phyloP scores from a whole-genome alignment of 2,888 invertebrate species.

The Coenonympha arcania region DNA sequence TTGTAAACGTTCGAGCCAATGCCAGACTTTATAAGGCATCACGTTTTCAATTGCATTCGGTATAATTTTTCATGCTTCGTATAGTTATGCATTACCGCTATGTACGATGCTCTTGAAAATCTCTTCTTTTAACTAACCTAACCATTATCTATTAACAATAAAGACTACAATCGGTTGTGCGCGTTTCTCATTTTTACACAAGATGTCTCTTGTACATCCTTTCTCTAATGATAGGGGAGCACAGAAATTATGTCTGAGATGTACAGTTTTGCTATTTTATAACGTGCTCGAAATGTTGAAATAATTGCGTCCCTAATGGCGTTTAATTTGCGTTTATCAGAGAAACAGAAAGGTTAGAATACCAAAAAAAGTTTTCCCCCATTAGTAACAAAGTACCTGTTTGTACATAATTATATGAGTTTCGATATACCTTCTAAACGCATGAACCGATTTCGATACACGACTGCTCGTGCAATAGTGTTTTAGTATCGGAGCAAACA shows the following conservation, averaged over 20 bases:
- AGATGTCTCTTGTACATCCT: neutral
- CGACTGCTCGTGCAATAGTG: too few relatives aligned
- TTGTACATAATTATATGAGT: too few relatives aligned
- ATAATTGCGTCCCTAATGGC: neutral
- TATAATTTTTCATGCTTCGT: constrained; percentile 2
- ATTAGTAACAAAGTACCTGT: too few relatives aligned
- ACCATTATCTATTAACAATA: too few relatives aligned
- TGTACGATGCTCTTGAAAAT: neutral
- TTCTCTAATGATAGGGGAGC: constrained; percentile 10
- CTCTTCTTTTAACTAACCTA: neutral
- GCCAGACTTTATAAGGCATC: neutral
- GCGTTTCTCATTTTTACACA: neutral
- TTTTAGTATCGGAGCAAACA: too few relatives aligned
- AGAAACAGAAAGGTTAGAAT: neutral
- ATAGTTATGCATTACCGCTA: constrained; percentile 3
- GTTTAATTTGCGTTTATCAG: neutral
- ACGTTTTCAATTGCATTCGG: constrained; percentile 10
- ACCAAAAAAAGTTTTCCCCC: too few relatives aligned
- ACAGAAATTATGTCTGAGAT: constrained; percentile 3
- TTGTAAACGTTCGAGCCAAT: constrained; percentile 7
- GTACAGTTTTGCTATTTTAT: constrained; percentile 11
- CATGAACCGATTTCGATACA: too few relatives aligned
- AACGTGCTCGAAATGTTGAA: neutral
- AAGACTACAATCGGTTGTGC: neutral
- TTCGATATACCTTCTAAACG: too few relatives aligned